Conservation (phyloP, 23 tunicate species). For the Trididemnum miniatum region DNA sequence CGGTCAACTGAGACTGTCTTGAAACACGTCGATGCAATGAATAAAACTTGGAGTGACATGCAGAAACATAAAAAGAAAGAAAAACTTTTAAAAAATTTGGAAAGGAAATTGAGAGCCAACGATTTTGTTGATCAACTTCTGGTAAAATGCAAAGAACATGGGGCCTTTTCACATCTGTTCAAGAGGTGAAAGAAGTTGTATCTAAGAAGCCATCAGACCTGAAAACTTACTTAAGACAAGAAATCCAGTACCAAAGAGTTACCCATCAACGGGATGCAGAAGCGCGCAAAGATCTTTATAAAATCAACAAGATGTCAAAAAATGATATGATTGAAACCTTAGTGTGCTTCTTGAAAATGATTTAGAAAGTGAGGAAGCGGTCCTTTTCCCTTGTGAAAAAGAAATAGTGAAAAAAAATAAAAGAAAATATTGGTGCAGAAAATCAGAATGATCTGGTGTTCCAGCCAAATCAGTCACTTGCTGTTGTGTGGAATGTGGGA, state of each 20-base stretch:
- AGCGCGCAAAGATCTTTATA: neutral
- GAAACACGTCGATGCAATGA: slow-evolving; percentile 7
- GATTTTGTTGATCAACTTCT: neutral
- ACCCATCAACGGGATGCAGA: neutral
- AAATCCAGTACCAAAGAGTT: slow-evolving; percentile 3
- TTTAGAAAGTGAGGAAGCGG: neutral
- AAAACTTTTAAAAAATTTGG: neutral
- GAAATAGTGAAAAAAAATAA: neutral
- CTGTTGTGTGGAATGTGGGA: neutral
- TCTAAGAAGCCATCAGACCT: neutral
- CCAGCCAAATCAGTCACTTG: neutral
- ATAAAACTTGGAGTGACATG: neutral
- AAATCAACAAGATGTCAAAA: neutral
- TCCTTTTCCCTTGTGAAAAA: neutral
- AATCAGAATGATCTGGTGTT: neutral
- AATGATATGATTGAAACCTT: neutral
- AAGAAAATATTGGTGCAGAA: neutral
- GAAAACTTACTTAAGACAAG: neutral
- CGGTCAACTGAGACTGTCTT: neutral
- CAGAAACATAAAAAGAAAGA: neutral
- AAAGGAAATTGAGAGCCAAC: neutral
- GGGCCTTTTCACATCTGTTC: neutral
- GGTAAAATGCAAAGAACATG: neutral
- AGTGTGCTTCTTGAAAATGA: slow-evolving; percentile 8
- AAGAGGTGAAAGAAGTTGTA: neutral